Evolutionary conservation across 2,888 invertebrate species (phyloP).

Genomic region (Drosophila mettleri): DNA sequence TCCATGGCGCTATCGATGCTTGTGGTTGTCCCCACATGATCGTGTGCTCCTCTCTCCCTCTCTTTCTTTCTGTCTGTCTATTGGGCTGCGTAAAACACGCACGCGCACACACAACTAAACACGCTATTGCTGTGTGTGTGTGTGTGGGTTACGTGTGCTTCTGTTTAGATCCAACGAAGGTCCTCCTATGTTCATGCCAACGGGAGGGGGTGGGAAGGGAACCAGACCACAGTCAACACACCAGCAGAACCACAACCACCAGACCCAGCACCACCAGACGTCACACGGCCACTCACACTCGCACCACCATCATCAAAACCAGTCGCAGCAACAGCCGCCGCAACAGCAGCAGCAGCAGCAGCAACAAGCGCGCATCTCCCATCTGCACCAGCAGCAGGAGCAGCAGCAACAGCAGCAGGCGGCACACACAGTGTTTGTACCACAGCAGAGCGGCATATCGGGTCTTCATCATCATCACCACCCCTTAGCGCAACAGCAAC

Average conservation of each 20-base stretch:
- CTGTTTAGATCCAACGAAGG: slow-evolving; percentile 78
- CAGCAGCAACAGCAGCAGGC: slow-evolving; percentile 38
- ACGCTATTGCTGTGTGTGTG: slow-evolving; percentile 11
- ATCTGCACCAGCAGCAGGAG: slow-evolving; percentile 48
- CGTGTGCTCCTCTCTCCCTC: slow-evolving; percentile 27
- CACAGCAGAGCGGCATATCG: slow-evolving; percentile 32
- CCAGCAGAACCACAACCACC: slow-evolving; percentile 78
- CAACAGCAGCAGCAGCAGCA: slow-evolving; percentile 53
- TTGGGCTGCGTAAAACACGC: background rate
- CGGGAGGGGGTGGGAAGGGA: slow-evolving; percentile 85
- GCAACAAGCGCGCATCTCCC: slow-evolving; percentile 45
- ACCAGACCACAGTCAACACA: slow-evolving; percentile 76
- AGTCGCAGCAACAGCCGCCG: slow-evolving; percentile 47
- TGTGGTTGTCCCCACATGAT: slow-evolving; percentile 38
- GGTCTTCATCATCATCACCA: slow-evolving; percentile 55
- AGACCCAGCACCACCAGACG: slow-evolving; percentile 70
- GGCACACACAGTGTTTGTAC: slow-evolving; percentile 60
- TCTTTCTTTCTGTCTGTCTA: slow-evolving; percentile 28
- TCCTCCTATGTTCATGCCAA: slow-evolving; percentile 83
- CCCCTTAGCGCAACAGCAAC: slow-evolving; percentile 51
- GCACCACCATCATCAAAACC: slow-evolving; percentile 56
- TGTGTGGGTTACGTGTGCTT: slow-evolving; percentile 27
- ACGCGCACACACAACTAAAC: background rate
- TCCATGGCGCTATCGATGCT: slow-evolving; percentile 48
- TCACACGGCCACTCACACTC: slow-evolving; percentile 49